Percentiles rank a stretch among this genome's conserved stretches.
These are phyloP conservation scores for Clarias fuscus DNA, from an alignment of 2,797 vertebrate genomes.

Conservation along the genomic window DNA sequence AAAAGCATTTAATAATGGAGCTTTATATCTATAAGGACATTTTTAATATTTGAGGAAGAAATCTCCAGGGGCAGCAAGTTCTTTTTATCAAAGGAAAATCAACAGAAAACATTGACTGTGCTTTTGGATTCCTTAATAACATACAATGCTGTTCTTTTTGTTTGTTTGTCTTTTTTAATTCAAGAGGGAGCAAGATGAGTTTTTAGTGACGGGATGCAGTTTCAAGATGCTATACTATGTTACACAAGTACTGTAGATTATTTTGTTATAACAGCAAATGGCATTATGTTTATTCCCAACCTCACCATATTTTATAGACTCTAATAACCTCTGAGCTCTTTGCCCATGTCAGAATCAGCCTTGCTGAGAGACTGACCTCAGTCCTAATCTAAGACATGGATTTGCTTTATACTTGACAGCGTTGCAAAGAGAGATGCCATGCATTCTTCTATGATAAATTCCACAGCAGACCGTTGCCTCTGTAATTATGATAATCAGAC, in stretches of 20 bases:
- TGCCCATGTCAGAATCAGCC: background rate
- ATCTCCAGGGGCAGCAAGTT: background rate
- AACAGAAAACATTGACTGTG: background rate
- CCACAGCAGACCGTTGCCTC: slow-evolving; percentile 28
- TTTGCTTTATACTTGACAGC: slow-evolving; percentile 25
- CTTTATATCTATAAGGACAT: background rate
- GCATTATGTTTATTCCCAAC: background rate
- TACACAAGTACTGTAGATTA: background rate
- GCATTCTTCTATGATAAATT: slow-evolving; percentile 12
- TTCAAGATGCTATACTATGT: background rate
- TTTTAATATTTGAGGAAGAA: background rate
- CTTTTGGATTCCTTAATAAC: background rate
- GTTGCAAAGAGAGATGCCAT: slow-evolving; percentile 17
- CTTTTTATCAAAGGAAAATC: background rate
- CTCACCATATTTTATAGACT: background rate
- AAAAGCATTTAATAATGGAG: background rate
- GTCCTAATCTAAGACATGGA: slow-evolving; percentile 29
- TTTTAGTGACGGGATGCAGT: background rate
- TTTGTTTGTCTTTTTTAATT: background rate
- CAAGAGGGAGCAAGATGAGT: background rate
- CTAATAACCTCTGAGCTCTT: background rate
- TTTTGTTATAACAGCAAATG: background rate
- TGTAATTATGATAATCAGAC: slow-evolving; percentile 5
- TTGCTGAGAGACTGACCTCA: background rate
- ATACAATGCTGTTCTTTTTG: background rate